Conservation (phyloP, 1,140 invertebrate species). For the Ostrea denselamellosa region DNA sequence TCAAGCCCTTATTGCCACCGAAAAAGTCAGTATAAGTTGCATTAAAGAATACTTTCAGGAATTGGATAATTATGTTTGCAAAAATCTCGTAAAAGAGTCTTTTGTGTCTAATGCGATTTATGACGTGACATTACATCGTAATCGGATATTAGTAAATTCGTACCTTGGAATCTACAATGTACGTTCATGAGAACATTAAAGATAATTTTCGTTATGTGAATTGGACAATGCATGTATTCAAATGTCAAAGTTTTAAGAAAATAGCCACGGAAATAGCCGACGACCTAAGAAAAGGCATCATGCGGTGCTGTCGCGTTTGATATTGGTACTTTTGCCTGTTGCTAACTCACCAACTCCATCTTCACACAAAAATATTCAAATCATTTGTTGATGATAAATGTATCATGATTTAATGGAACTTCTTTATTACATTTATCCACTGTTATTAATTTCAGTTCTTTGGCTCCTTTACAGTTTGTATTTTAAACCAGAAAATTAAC, state of each 20-base stretch:
- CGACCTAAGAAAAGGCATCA: not conserved
- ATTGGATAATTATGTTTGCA: conserved; percentile 32
- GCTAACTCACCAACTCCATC: not conserved
- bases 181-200: not conserved
- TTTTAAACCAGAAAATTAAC: conserved; percentile 14
- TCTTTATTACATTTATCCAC: not conserved
- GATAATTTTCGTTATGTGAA: not conserved
- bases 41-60: conserved; percentile 36
- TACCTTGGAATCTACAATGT: not conserved
- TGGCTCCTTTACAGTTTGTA: not conserved
- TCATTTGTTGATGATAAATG: conserved; percentile 14
- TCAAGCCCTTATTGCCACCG: not conserved
- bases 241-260: not conserved
- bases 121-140: not conserved
- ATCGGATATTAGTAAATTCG: not conserved
- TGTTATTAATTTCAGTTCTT: not conserved
- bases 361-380: not conserved
- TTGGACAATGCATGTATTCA: not conserved
- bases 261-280: not conserved
- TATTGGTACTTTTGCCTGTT: not conserved
- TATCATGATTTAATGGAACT: conserved; percentile 11
- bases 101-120: conserved; percentile 27
- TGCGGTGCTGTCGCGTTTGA: not conserved
- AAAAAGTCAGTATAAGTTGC: conserved; percentile 16
- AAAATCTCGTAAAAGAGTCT: conserved; percentile 17